A percentile compares a stretch with the other conserved stretches of the same genome.
Conservation (phyloP, 2,888 invertebrate genomes). For the Electrophaes corylata region DNA sequence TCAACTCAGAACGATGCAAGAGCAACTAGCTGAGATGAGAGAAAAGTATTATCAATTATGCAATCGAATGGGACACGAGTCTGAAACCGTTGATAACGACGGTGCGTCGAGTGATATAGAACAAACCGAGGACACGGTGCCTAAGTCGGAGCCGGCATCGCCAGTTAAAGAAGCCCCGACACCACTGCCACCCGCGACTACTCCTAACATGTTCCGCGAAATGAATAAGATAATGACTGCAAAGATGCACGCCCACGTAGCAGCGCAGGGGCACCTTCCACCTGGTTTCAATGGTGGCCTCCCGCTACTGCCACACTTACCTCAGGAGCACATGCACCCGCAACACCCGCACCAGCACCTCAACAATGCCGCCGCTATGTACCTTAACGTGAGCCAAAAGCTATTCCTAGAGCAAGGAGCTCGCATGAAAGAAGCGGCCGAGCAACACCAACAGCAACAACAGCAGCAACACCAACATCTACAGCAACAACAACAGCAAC, state of each 20-base stretch:
- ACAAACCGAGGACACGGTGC: constrained; percentile 77
- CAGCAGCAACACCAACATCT: constrained; percentile 78
- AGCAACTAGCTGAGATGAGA: constrained; percentile 95
- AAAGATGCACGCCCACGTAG: constrained; percentile 84
- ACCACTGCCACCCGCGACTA: constrained; percentile 66
- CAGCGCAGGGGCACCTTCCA: constrained; percentile 83
- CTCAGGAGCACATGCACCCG: constrained; percentile 82
- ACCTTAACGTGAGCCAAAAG: constrained; percentile 90
- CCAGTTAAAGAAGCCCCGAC: constrained; percentile 82
- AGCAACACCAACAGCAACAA: constrained; percentile 71
- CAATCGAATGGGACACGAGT: constrained; percentile 92
- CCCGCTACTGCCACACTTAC: constrained; percentile 84
- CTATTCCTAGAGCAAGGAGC: constrained; percentile 91
- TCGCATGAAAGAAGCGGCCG: constrained; percentile 88
- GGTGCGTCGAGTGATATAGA: constrained; percentile 90
- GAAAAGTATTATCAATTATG: constrained; percentile 95
- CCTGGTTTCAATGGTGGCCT: constrained; percentile 85
- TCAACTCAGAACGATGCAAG: constrained; percentile 94
- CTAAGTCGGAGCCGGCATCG: constrained; percentile 84
- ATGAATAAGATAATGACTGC: constrained; percentile 87
- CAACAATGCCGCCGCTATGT: constrained; percentile 88
- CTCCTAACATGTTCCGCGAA: constrained; percentile 86
- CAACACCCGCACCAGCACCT: constrained; percentile 84
- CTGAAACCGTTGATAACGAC: constrained; percentile 89
- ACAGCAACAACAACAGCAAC: constrained; percentile 74